A percentile compares a stretch with the other conserved stretches of the same genome.
phyloP scores from a whole-genome alignment of 2,797 vertebrate species.

The Spea hammondii region DNA sequence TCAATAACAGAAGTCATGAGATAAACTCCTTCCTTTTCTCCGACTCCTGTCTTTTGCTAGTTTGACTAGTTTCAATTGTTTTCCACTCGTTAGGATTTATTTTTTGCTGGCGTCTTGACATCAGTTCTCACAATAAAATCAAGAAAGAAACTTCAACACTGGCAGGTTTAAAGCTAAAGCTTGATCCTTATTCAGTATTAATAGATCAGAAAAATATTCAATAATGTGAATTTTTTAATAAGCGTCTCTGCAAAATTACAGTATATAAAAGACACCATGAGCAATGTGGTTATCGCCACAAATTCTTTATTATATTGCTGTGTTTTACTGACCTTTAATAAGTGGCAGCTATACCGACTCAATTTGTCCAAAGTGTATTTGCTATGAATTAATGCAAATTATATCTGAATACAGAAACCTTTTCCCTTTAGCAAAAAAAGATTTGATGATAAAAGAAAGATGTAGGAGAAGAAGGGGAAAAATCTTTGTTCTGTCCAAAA shows the following conservation, averaged over 20 bases:
- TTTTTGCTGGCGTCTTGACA: slow-evolving; percentile 48
- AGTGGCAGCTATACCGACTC: slow-evolving; percentile 63
- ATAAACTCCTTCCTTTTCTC: too few relatives aligned
- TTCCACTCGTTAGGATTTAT: background rate
- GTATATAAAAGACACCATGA: slow-evolving; percentile 58
- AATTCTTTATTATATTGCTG: slow-evolving; percentile 57
- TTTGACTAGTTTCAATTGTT: too few relatives aligned
- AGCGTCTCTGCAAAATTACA: slow-evolving; percentile 49
- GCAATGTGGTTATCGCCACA: slow-evolving; percentile 59
- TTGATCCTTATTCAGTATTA: slow-evolving; percentile 39
- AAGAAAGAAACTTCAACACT: slow-evolving; percentile 57
- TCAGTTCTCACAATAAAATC: slow-evolving; percentile 62
- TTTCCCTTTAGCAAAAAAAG: too few relatives aligned
- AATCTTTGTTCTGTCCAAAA: too few relatives aligned
- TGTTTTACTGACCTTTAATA: slow-evolving; percentile 66
- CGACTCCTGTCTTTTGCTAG: too few relatives aligned
- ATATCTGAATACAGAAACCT: slow-evolving; percentile 43
- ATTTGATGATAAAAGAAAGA: too few relatives aligned
- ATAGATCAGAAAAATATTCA: slow-evolving; percentile 60
- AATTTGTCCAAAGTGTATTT: slow-evolving; percentile 59
- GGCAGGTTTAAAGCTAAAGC: slow-evolving; percentile 54
- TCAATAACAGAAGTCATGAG: too few relatives aligned
- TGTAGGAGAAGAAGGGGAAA: too few relatives aligned
- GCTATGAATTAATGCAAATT: slow-evolving; percentile 59
- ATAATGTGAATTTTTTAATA: slow-evolving; percentile 59